phyloP scores from a whole-genome alignment of 2,113 vertebrate genomes.

The Microcebus ravelobensis region DNA sequence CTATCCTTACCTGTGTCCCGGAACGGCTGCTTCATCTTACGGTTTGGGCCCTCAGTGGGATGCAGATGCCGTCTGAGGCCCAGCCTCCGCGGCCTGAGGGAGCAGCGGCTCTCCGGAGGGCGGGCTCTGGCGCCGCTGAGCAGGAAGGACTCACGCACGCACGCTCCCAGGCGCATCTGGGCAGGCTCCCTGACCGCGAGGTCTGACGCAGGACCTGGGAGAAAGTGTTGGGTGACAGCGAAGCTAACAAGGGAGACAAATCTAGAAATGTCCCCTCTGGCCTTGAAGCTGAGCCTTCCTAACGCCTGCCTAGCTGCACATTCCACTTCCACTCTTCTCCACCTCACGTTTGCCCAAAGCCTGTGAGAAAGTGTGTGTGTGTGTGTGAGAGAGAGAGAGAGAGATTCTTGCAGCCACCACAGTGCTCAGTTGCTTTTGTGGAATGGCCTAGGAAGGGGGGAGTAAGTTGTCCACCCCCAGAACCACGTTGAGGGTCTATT shows the following conservation, averaged over 20 bases:
- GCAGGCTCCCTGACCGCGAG: background rate
- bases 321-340: background rate
- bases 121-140: background rate
- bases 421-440: background rate
- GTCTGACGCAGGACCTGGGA: background rate
- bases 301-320: background rate
- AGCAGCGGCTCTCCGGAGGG: background rate
- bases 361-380: background rate
- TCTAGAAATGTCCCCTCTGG: background rate
- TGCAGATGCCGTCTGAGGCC: background rate
- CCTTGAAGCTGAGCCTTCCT: background rate
- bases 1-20: background rate
- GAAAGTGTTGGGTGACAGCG: background rate
- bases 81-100: background rate
- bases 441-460: background rate
- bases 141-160: background rate
- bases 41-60: background rate
- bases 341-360: background rate
- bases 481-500: background rate
- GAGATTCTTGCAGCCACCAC: background rate
- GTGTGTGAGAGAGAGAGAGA: background rate
- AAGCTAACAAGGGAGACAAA: background rate
- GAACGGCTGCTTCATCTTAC: background rate
- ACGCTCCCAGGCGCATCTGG: rapidly evolving
- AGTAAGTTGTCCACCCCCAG: background rate